Evolutionary conservation across 2,888 invertebrate genomes (phyloP).

Genomic region (Lumbricus terrestris): DNA sequence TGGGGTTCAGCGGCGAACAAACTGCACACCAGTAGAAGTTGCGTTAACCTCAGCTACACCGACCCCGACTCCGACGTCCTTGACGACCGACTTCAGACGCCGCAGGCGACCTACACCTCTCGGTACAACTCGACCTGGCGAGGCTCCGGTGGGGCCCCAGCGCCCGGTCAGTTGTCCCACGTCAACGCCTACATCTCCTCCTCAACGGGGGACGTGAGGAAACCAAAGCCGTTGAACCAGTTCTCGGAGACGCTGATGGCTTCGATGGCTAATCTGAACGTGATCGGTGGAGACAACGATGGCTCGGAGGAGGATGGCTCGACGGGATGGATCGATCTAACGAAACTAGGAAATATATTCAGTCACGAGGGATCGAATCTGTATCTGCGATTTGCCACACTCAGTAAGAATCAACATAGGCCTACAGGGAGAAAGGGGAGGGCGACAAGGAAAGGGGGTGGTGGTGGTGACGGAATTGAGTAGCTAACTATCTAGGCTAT

Average conservation of each 20-base stretch:
- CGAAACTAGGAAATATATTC: conserved; percentile 28
- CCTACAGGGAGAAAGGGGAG: too few species aligned
- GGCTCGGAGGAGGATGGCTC: neutral
- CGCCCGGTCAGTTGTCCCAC: neutral
- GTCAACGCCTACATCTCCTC: neutral
- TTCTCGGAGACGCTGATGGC: neutral
- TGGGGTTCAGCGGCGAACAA: neutral
- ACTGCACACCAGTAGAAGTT: neutral
- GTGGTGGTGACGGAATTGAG: too few species aligned
- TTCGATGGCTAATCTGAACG: neutral
- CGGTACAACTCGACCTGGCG: neutral
- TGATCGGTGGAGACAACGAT: conserved; percentile 6
- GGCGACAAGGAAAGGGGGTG: too few species aligned
- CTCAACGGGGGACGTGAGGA: neutral
- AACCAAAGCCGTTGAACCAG: neutral
- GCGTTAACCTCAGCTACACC: neutral
- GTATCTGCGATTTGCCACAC: conserved; percentile 54
- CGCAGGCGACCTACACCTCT: neutral
- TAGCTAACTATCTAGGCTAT: too few species aligned
- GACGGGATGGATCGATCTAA: conserved; percentile 26
- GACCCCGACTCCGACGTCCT: neutral
- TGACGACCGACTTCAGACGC: neutral
- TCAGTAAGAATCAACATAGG: too few species aligned
- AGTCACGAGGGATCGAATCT: conserved; percentile 52
- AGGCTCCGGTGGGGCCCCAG: neutral